Percentiles rank a stretch among this genome's conserved stretches.
Evolutionary conservation across 2,113 vertebrate genomes (phyloP).

Genomic region (Eulacestoma nigropectus): DNA sequence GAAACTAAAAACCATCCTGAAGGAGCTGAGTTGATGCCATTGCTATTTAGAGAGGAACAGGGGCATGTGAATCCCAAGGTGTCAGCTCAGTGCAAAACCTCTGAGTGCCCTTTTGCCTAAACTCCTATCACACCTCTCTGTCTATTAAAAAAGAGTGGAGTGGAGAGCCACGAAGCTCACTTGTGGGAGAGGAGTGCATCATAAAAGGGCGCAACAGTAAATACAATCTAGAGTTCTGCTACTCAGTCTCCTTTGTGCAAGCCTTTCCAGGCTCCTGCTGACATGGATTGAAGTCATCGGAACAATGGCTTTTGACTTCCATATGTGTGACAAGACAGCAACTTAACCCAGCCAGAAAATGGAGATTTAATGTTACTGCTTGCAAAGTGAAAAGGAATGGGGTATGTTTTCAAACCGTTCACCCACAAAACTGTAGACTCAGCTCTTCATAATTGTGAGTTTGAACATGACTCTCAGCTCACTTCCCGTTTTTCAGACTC

Average conservation of each 20-base stretch:
- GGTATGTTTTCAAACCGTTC: background rate
- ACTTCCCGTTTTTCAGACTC: background rate
- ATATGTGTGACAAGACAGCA: background rate
- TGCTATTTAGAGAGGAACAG: background rate
- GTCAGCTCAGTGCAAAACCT: background rate
- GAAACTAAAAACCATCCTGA: background rate
- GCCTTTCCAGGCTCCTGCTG: background rate
- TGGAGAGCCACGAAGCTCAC: rapidly evolving
- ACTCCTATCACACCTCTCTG: background rate
- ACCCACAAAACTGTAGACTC: background rate
- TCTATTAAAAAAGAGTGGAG: background rate
- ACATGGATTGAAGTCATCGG: background rate
- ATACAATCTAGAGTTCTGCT: background rate
- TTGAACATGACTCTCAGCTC: background rate
- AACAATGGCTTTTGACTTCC: background rate
- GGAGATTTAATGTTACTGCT: background rate
- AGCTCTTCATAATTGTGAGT: background rate
- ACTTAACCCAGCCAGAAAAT: background rate
- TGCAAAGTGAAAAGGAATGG: background rate
- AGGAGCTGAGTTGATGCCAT: background rate
- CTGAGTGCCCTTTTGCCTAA: background rate
- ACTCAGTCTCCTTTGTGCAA: background rate
- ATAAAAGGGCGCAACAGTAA: background rate
- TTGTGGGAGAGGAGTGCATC: background rate
- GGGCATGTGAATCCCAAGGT: background rate